Conservation (phyloP, 2,113 vertebrate species). For the Oreamnos americanus region DNA sequence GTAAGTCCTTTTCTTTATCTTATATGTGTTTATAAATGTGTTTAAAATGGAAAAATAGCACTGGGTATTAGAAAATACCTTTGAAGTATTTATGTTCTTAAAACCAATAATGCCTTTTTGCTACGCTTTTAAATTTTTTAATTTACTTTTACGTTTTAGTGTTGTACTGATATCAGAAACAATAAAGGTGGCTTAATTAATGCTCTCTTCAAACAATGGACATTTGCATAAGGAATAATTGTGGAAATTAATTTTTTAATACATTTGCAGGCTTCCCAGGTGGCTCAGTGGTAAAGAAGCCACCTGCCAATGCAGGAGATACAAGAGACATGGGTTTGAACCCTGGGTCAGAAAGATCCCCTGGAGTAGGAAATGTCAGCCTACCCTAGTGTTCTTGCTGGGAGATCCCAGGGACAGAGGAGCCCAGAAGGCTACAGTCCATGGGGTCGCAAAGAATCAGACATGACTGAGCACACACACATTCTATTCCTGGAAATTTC, state of each 20-base stretch:
- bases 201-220: background rate
- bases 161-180: background rate
- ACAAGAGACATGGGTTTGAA: background rate
- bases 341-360: background rate
- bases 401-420: background rate
- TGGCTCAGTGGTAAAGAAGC: background rate
- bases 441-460: fast-evolving
- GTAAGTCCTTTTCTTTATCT: background rate
- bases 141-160: background rate
- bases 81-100: background rate
- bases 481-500: background rate
- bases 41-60: background rate
- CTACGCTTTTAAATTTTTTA: background rate
- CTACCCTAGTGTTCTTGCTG: background rate
- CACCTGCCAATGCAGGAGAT: background rate
- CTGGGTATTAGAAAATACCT: background rate
- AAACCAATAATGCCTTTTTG: background rate
- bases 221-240: background rate
- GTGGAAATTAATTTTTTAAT: background rate
- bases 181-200: background rate
- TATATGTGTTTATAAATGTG: background rate
- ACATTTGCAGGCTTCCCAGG: background rate
- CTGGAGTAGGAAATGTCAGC: background rate
- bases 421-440: background rate
- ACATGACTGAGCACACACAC: background rate